Evolutionary conservation across 2,888 invertebrate species (phyloP).

Genomic region (Nephrotoma appendiculata): DNA sequence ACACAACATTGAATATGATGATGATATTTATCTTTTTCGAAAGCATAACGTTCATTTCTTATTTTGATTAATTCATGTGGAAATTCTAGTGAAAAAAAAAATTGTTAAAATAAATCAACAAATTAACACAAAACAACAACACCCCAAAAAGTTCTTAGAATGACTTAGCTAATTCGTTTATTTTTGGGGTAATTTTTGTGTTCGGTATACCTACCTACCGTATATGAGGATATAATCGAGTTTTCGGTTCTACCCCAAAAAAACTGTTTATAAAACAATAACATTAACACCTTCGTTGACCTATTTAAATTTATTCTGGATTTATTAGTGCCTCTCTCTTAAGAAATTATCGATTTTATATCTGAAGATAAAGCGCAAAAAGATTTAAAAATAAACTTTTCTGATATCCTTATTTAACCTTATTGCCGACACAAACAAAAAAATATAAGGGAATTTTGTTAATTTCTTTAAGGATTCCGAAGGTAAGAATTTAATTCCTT

Average conservation of each 20-base stretch:
- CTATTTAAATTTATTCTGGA: not conserved
- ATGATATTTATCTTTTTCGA: not conserved
- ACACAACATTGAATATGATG: not conserved
- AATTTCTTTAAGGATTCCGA: not conserved
- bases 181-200: not conserved
- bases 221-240: not conserved
- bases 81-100: not conserved
- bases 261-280: not conserved
- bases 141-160: not conserved
- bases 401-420: not conserved
- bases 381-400: not conserved
- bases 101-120: not conserved
- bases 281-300: not conserved
- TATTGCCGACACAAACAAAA: not conserved
- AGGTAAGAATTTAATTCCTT: not conserved
- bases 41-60: not conserved
- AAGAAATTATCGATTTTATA: not conserved
- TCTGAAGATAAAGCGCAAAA: not conserved
- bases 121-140: not conserved
- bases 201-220: not conserved
- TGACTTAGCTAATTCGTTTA: not conserved
- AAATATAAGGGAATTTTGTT: not conserved
- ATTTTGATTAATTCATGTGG: not conserved
- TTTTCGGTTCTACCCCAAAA: not conserved
- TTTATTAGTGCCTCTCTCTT: not conserved